These are phyloP conservation scores for Pachycephus smyrnensis DNA, from an alignment of 2,888 invertebrate genomes.

Conservation along the genomic window DNA sequence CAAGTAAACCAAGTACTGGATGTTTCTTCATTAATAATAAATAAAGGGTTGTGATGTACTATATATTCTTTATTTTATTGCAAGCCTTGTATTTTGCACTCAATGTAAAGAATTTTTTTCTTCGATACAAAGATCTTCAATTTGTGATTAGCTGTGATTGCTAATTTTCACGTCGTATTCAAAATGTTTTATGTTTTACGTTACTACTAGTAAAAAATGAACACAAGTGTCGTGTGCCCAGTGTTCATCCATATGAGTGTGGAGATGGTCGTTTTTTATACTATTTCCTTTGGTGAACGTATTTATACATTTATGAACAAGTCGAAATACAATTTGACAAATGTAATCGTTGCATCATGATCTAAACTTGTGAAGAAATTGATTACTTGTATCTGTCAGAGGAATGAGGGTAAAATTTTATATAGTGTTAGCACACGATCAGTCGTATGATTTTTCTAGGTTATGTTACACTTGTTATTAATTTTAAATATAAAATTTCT, in stretches of 20 bases:
- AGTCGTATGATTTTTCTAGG: constrained; percentile 9
- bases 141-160: neutral
- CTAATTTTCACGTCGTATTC: neutral
- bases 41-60: neutral
- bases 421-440: neutral
- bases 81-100: neutral
- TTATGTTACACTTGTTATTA: constrained; percentile 27
- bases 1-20: neutral
- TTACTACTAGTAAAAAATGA: neutral
- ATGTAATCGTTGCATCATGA: neutral
- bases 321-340: neutral
- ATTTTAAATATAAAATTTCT: constrained; percentile 15
- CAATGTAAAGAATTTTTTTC: neutral
- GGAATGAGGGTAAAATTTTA: neutral
- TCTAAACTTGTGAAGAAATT: neutral
- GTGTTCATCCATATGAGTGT: neutral
- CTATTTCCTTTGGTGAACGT: neutral
- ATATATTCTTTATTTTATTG: neutral
- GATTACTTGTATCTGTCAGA: neutral
- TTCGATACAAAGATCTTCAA: neutral
- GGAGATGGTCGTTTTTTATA: neutral
- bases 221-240: neutral
- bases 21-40: neutral
- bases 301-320: neutral
- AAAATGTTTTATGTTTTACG: neutral